phyloP scores from a whole-genome alignment of 2,888 invertebrate genomes.

The Sesia apiformis region DNA sequence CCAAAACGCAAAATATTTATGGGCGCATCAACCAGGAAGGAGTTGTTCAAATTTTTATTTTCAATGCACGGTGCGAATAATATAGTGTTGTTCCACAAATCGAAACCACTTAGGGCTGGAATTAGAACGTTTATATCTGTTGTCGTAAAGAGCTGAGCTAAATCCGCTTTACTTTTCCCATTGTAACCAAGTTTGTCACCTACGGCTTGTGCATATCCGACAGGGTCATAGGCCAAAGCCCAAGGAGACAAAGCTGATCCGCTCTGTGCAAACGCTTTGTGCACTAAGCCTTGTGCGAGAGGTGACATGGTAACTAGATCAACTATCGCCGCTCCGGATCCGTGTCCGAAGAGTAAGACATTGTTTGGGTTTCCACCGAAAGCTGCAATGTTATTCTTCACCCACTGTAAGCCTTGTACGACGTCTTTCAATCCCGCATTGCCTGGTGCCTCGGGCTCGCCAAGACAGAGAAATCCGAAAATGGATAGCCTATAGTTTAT shows the following conservation, averaged over 20 bases:
- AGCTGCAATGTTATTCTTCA: conserved; percentile 79
- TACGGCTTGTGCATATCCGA: conserved; percentile 34
- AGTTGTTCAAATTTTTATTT: conserved; percentile 25
- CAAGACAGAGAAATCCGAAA: conserved; percentile 80
- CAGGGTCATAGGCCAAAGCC: conserved; percentile 57
- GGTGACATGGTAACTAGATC: conserved; percentile 53
- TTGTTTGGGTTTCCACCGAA: conserved; percentile 86
- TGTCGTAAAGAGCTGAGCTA: conserved; percentile 30
- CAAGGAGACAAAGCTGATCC: conserved; percentile 51
- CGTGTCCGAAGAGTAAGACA: conserved; percentile 87
- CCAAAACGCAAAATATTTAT: conserved; percentile 37
- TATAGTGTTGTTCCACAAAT: conserved; percentile 44
- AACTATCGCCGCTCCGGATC: conserved; percentile 79
- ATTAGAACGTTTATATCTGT: conserved; percentile 32
- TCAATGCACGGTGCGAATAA: conserved; percentile 61
- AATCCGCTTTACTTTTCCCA: conserved; percentile 21
- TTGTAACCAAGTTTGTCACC: conserved; percentile 37
- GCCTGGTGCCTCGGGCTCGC: conserved; percentile 78
- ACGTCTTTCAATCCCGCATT: conserved; percentile 92
- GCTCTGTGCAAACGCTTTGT: conserved; percentile 53
- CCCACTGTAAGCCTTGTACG: conserved; percentile 83
- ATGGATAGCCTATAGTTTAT: conserved; percentile 83
- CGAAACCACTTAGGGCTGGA: conserved; percentile 26
- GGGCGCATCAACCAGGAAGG: conserved; percentile 43
- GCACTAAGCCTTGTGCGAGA: conserved; percentile 30